Conservation (phyloP, 1,140 invertebrate genomes). For the Lordiphosa mommai region DNA sequence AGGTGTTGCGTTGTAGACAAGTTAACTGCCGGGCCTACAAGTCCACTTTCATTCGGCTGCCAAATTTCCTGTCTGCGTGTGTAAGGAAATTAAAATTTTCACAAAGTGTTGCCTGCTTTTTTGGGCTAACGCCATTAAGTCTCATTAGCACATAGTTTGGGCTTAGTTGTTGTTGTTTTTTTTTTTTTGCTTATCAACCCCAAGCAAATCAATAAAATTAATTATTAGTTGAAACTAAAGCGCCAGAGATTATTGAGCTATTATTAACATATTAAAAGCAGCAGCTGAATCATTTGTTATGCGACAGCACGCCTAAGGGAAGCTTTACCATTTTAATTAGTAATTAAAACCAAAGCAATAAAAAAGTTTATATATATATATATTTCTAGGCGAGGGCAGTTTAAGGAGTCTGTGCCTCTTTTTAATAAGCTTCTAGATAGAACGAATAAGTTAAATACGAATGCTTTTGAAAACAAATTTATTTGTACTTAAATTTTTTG, state of each 20-base stretch:
- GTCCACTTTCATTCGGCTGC: neutral
- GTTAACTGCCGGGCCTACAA: conserved; percentile 35
- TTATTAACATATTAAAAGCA: conserved; percentile 51
- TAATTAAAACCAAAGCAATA: conserved; percentile 29
- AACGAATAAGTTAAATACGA: too few species aligned
- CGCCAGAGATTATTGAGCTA: conserved; percentile 19
- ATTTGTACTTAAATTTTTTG: too few species aligned
- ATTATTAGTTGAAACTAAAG: conserved; percentile 52
- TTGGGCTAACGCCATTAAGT: conserved; percentile 47
- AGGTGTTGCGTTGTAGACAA: conserved; percentile 61
- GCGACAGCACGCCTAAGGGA: neutral
- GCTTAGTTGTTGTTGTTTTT: too few species aligned
- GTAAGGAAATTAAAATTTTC: conserved; percentile 55
- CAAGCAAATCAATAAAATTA: conserved; percentile 53
- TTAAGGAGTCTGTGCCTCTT: too few species aligned
- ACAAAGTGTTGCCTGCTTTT: conserved; percentile 67
- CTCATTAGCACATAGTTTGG: conserved; percentile 52
- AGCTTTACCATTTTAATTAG: conserved; percentile 56
- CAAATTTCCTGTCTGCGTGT: conserved; percentile 35
- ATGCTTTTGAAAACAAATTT: too few species aligned
- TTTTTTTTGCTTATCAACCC: neutral
- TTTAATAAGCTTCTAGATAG: too few species aligned
- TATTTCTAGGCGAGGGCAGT: too few species aligned
- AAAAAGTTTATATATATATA: neutral
- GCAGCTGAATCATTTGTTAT: conserved; percentile 7